phyloP scores from a whole-genome alignment of 2,888 invertebrate species.

The Rutpela maculata region DNA sequence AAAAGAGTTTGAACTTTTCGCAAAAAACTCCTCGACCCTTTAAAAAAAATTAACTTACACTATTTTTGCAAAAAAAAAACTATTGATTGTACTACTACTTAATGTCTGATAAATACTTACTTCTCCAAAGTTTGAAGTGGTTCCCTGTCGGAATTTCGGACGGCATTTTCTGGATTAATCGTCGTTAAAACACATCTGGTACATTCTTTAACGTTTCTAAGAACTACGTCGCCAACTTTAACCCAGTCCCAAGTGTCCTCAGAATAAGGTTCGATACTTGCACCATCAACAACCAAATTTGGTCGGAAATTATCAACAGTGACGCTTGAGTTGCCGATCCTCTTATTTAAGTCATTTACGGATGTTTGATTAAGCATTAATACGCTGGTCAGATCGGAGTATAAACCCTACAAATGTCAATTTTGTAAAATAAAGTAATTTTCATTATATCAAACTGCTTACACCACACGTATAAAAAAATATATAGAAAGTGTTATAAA shows the following conservation, averaged over 20 bases:
- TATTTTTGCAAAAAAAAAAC: too few relatives aligned
- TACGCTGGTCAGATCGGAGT: constrained; percentile 76
- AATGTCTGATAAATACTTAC: constrained; percentile 66
- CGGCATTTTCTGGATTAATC: constrained; percentile 75
- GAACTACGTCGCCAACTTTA: constrained; percentile 75
- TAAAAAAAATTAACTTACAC: too few relatives aligned
- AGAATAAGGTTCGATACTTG: constrained; percentile 69
- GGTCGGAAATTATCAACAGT: constrained; percentile 76
- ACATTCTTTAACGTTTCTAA: constrained; percentile 77
- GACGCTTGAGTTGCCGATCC: constrained; percentile 71
- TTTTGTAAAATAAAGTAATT: not conserved
- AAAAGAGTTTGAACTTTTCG: too few relatives aligned
- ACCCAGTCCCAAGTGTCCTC: constrained; percentile 79
- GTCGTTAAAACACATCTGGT: constrained; percentile 74
- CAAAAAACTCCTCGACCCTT: too few relatives aligned
- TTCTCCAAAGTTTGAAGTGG: constrained; percentile 76
- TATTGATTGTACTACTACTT: too few relatives aligned
- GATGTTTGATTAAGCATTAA: constrained; percentile 76
- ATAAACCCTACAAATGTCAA: constrained; percentile 72
- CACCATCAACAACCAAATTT: constrained; percentile 76
- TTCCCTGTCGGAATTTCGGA: constrained; percentile 72
- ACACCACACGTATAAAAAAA: too few relatives aligned
- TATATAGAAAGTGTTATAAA: too few relatives aligned
- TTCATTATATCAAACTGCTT: too few relatives aligned
- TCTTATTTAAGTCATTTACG: constrained; percentile 74